Conservation (phyloP, 35 echinoderm and acorn worm species). For the Holothuria glaberrima region DNA sequence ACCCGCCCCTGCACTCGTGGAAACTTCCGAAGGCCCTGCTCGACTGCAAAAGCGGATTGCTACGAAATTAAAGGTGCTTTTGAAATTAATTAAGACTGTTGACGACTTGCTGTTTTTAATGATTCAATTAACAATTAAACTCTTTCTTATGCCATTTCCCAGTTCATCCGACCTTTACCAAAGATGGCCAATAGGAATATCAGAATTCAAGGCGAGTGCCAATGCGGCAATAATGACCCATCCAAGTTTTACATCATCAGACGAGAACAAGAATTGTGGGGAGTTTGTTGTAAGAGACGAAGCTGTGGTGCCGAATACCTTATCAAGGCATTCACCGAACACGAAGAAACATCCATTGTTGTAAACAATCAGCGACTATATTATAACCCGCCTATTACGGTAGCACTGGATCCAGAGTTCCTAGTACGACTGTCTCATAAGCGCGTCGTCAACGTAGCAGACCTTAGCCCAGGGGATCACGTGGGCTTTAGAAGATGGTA, state of each 20-base stretch:
- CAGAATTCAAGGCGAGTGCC: background rate
- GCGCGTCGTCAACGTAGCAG: background rate
- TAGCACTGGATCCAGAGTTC: background rate
- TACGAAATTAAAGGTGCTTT: no score
- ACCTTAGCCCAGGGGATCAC: background rate
- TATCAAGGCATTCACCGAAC: background rate
- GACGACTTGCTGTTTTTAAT: no score
- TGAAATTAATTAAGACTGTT: no score
- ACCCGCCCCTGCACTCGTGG: no score
- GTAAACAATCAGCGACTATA: background rate
- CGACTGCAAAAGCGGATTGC: no score
- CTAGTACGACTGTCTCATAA: background rate
- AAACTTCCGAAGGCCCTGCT: no score
- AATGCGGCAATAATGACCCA: slow-evolving; percentile 8
- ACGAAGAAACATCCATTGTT: background rate
- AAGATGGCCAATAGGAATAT: slow-evolving; percentile 1
- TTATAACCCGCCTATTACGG: background rate
- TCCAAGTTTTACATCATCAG: slow-evolving; percentile 22
- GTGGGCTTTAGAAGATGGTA: background rate
- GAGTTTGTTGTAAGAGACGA: slow-evolving; percentile 10
- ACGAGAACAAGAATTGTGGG: background rate
- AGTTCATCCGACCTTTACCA: background rate
- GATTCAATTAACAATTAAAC: no score
- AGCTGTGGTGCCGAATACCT: background rate
- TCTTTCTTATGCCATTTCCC: no score